Base-by-base conservation (phyloP, 2,113 vertebrate genomes). In the Psettodes erumei region DNA sequence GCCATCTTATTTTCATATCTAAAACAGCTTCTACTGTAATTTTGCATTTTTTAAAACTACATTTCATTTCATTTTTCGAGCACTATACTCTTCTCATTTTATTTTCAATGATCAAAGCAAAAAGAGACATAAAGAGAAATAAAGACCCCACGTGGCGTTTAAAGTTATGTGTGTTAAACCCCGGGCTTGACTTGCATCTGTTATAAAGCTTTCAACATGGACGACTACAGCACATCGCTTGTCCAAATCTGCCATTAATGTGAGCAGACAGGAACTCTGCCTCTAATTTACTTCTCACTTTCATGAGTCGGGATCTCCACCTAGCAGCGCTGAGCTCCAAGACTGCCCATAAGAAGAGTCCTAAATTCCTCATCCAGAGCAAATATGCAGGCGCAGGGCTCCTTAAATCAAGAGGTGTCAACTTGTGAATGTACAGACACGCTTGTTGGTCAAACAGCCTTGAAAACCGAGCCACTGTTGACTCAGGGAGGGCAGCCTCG, bases 381-480 rank as follows among this genome's bases (percentile, higher is more conserved):
- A 83, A 91, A 86, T 79, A 86, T 70, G 71, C 66, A 45, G 64
- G 64, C 6, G 23, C 35, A 42, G 64, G n/a, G 66, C 64, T 79
- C 56, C 61, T 80, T 89, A 89, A 90, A 90, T 90, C 83, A 85
- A 33, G 67, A 84, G 79, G 84, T 89, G 90, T 82, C 82, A 83
- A 83, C 76, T 86, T 84, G 82, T 82, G 82, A 92, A 90, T 83
- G 89, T 81, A 92, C 83, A 84, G 87, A 86, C 80, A 84, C 28
- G 35, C 81, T 90, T 90, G 84, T 86, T 89, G 79, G 90, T 82
- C 84, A 87, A 90, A 91, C 75, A 84, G 75, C 88, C 80, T 70
- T 86, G 83, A 86, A 91, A 92, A 84, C 32, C 8, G 42, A 88
- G 76, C 82, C 30, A 13, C 77, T 91, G 85, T 93, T 92, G 91